Conservation (phyloP, 2,797 vertebrate genomes). For the Falco berigora region DNA sequence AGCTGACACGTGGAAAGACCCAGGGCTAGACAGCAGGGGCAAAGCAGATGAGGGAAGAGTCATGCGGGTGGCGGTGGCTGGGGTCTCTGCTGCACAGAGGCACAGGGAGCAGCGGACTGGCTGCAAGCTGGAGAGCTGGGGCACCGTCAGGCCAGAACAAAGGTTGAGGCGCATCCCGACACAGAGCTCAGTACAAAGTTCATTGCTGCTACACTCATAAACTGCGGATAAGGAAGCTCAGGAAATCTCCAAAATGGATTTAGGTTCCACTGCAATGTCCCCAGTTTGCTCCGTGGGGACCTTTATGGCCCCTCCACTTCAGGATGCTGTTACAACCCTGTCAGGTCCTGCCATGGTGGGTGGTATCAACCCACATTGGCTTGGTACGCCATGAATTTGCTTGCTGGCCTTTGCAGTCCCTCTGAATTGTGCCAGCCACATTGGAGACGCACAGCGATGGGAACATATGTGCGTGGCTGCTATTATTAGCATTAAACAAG, state of each 20-base stretch:
- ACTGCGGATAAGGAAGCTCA: not conserved
- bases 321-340: not conserved
- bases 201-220: not conserved
- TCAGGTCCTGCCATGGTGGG: fast-evolving
- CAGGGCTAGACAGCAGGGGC: not conserved
- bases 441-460: fast-evolving
- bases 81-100: not conserved
- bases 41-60: not conserved
- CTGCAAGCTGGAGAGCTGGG: not conserved
- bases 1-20: not conserved
- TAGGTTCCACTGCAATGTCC: not conserved
- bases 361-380: fast-evolving
- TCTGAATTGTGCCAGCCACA: not conserved
- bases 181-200: not conserved
- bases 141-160: not conserved
- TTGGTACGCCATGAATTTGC: not conserved
- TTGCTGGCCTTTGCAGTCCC: not conserved
- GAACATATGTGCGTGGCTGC: not conserved
- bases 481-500: not conserved
- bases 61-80: fast-evolving
- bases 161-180: not conserved
- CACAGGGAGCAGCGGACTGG: not conserved
- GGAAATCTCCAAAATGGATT: not conserved
- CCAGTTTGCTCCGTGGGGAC: fast-evolving
- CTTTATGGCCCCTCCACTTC: fast-evolving